Base-by-base conservation (phyloP, 2,113 vertebrate species). In the Bufo gargarizans region DNA sequence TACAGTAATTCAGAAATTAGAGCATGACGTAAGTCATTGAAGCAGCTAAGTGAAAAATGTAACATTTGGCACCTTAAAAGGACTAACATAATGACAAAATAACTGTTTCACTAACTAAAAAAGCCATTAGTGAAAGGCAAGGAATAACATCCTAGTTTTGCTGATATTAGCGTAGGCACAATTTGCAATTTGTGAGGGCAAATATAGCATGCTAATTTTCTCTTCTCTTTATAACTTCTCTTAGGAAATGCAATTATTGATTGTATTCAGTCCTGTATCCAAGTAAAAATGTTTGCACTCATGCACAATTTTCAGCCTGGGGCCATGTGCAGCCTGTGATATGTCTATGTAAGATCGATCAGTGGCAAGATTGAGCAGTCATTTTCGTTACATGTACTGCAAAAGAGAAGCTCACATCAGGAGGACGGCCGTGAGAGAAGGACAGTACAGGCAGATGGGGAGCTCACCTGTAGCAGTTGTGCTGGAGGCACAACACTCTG, bases 1-100 rank as follows among this genome's bases (percentile, higher is more conserved):
- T 84, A 71, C 65, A 33, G 47, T 53, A 53, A 84, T 84, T 8
- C 3, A 84, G 82, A 71, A 71, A 84, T 84, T 71, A 43, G 47
- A 22, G 49, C n/a, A 83, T 22, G 63, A 67, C 6, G 13, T 69
- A 50, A 47, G 63, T 83, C 22, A 83, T 47, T 63, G 80, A 63
- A 19, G 45, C 43, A 65, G 59, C 80, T 12, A 61, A 49, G 59
- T 65, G 43, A 76, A 63, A 82, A 82, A 49, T 82, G 80, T 49
- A 82, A 19, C n/a, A 61, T 63, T 63, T 61, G 58, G 17, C 58
- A 47, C 13, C 43, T 63, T 47, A 82, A 82, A 63, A 65, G 43
- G 80, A 10, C 59, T 59, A 43, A 63, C 58, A 63, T 82, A 82
- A 65, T 69, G 67, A 71, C 82, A 84, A 61, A 84, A 71, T 69